phyloP scores from a whole-genome alignment of 2,888 invertebrate genomes.

The Thereva unica region DNA sequence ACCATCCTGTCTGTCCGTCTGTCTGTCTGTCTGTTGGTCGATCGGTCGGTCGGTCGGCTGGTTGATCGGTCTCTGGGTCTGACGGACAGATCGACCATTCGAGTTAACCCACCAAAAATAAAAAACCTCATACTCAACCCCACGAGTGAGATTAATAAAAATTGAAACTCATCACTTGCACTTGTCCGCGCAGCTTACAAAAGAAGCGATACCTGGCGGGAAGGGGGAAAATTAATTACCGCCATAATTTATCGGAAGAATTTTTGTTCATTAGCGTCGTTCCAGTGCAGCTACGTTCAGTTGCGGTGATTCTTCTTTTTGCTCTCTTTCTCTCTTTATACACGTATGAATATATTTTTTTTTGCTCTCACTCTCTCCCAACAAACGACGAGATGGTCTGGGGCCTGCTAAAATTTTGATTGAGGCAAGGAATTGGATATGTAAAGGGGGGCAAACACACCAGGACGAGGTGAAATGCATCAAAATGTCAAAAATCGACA shows the following conservation, averaged over 20 bases:
- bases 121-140: neutral
- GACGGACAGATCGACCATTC: too few species aligned
- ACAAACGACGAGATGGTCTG: slow-evolving; percentile 10
- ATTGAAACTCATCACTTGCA: slow-evolving; percentile 32
- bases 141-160: slow-evolving; percentile 16
- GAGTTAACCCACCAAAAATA: neutral
- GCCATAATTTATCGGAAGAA: slow-evolving; percentile 34
- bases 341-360: too few species aligned
- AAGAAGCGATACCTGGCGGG: slow-evolving; percentile 16
- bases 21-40: slow-evolving; percentile 9
- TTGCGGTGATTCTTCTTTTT: neutral
- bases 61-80: too few species aligned
- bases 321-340: neutral
- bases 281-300: neutral
- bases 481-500: slow-evolving; percentile 36
- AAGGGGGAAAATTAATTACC: slow-evolving; percentile 31
- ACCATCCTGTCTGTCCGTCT: slow-evolving; percentile 9
- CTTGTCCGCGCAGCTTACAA: slow-evolving; percentile 11
- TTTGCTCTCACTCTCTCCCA: slow-evolving; percentile 5
- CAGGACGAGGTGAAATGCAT: slow-evolving; percentile 28
- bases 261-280: slow-evolving; percentile 30
- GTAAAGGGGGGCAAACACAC: neutral
- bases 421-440: slow-evolving; percentile 3
- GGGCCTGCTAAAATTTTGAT: slow-evolving; percentile 11
- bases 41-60: neutral